Percentiles rank a stretch among this genome's conserved stretches.
Conservation (phyloP, 2,888 invertebrate genomes). For the Keiferia lycopersicella region DNA sequence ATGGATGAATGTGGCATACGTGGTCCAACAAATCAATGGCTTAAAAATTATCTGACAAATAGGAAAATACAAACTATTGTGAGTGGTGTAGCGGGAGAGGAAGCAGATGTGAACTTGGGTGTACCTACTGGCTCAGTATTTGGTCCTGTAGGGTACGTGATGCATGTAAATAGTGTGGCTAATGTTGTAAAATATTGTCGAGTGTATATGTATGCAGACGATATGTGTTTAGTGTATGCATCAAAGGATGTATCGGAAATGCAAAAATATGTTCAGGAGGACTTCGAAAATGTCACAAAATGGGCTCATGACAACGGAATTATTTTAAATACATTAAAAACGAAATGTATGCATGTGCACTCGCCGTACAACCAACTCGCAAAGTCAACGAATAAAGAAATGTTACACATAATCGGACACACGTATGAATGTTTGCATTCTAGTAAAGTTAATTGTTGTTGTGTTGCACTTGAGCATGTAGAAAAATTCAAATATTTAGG, state of each 20-base stretch:
- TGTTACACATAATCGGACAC: not conserved
- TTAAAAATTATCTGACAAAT: constrained; percentile 14
- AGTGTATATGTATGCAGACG: constrained; percentile 8
- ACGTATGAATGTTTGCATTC: not conserved
- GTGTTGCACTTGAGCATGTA: not conserved
- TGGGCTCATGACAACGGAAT: constrained; percentile 24
- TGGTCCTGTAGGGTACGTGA: constrained; percentile 33
- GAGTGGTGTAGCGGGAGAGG: constrained; percentile 16
- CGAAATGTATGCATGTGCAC: too few relatives aligned
- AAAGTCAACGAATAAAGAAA: not conserved
- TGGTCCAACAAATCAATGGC: constrained; percentile 14
- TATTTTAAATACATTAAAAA: too few relatives aligned
- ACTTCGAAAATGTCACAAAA: constrained; percentile 17
- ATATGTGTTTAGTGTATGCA: constrained; percentile 13
- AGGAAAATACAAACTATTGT: constrained; percentile 18
- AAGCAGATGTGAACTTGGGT: constrained; percentile 18
- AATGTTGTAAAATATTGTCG: not conserved
- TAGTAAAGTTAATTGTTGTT: not conserved
- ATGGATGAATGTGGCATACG: constrained; percentile 25
- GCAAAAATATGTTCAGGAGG: not conserved
- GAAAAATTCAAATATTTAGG: not conserved
- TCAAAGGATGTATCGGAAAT: constrained; percentile 20
- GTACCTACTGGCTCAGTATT: constrained; percentile 36
- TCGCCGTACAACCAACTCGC: too few relatives aligned
- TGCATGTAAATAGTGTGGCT: constrained; percentile 21